Conservation (phyloP, 2,797 vertebrate species). For the Tragopan temminckii region DNA sequence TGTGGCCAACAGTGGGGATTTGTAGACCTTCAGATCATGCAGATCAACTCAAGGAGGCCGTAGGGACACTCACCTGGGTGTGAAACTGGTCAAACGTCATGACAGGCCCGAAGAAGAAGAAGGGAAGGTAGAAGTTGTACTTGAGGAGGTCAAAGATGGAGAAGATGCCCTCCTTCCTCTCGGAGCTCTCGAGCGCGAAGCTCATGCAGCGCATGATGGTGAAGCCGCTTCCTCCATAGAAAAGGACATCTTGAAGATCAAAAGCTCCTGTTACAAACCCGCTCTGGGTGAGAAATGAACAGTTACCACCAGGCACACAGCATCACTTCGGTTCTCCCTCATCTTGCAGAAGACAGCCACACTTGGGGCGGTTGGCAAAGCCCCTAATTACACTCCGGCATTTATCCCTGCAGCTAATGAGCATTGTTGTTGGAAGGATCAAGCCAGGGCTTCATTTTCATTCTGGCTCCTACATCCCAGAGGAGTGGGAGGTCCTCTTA, state of each 20-base stretch:
- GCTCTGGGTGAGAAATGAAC: conserved; percentile 74
- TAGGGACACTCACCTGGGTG: conserved; percentile 85
- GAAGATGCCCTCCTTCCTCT: conserved; percentile 89
- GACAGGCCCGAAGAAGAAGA: conserved; percentile 98
- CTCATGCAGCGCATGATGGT: conserved; percentile 96
- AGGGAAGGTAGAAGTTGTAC: conserved; percentile 99
- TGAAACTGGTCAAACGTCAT: conserved; percentile 96
- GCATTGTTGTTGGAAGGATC: not conserved
- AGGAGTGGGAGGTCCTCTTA: not conserved
- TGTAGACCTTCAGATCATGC: not conserved
- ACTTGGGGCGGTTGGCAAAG: not conserved
- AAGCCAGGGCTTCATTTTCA: not conserved
- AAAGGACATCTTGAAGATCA: conserved; percentile 92
- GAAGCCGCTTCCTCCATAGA: conserved; percentile 93
- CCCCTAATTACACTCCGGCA: not conserved
- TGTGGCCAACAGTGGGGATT: rapidly evolving
- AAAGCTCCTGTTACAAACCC: conserved; percentile 91
- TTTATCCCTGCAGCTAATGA: not conserved
- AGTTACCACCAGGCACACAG: not conserved
- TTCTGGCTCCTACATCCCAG: not conserved
- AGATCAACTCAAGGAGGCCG: not conserved
- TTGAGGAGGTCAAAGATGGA: conserved; percentile 94
- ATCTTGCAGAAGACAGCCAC: rapidly evolving
- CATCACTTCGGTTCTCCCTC: not conserved
- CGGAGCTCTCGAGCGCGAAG: conserved; percentile 93